Conservation (phyloP, 92 coral and sea anemone genomes). For the Actinostola sp. region DNA sequence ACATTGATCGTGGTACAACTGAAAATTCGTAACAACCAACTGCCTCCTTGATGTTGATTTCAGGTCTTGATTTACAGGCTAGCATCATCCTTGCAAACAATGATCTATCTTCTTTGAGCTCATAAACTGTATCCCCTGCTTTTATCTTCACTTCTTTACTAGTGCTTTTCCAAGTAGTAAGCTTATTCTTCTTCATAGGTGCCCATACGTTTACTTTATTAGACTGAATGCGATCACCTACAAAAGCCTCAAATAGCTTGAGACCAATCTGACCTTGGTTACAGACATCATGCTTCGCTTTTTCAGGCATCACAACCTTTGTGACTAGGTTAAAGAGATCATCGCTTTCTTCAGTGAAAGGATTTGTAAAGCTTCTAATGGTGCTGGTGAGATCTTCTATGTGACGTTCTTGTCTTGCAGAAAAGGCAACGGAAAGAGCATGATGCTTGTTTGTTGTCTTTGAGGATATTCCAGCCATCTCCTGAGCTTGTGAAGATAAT, state of each 20-base stretch:
- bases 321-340: conserved; percentile 34
- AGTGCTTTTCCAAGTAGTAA: conserved; percentile 24
- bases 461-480: conserved; percentile 22
- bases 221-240: conserved; percentile 15
- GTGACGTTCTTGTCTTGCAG: conserved; percentile 14
- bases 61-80: conserved; percentile 17
- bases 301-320: conserved; percentile 35
- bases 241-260: conserved; percentile 8
- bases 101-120: conserved; percentile 35
- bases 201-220: conserved; percentile 20
- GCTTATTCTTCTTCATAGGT: conserved; percentile 27
- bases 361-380: conserved; percentile 15
- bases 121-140: conserved; percentile 6
- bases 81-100: conserved; percentile 33
- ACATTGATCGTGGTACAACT: conserved; percentile 1
- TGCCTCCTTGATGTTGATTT: conserved; percentile 40
- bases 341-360: conserved; percentile 21
- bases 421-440: not conserved
- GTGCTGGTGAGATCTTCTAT: not conserved
- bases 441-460: conserved; percentile 7
- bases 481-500: conserved; percentile 48
- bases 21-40: conserved; percentile 12
- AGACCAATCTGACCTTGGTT: conserved; percentile 21
- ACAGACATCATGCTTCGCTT: conserved; percentile 28
- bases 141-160: conserved; percentile 18